phyloP scores from a whole-genome alignment of 2,113 vertebrate genomes.

The Zingel zingel region DNA sequence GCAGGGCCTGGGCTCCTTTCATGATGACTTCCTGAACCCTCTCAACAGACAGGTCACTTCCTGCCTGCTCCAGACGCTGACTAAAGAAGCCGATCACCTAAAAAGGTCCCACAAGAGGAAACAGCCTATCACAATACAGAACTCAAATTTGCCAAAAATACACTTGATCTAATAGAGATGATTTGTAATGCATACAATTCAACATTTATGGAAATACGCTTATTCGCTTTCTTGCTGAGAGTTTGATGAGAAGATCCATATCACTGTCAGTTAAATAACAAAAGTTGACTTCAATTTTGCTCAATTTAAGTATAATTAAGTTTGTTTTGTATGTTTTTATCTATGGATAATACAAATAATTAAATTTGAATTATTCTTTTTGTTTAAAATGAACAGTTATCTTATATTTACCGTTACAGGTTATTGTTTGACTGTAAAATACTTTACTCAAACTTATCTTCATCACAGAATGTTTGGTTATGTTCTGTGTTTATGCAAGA shows the following conservation, averaged over 20 bases:
- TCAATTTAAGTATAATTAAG: too few species aligned
- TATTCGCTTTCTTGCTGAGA: not conserved
- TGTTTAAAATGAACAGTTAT: too few species aligned
- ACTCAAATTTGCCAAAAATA: not conserved
- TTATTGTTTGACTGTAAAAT: too few species aligned
- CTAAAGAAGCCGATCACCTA: conserved; percentile 98
- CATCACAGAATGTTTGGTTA: too few species aligned
- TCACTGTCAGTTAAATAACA: too few species aligned
- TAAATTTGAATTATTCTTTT: too few species aligned
- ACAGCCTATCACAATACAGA: conserved; percentile 34
- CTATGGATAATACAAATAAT: too few species aligned
- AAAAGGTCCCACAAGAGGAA: conserved; percentile 36
- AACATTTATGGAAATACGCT: not conserved
- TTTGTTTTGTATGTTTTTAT: too few species aligned
- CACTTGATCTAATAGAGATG: not conserved
- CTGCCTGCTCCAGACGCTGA: conserved; percentile 93
- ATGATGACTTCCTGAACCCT: conserved; percentile 98
- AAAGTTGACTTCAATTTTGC: too few species aligned
- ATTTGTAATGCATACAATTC: not conserved
- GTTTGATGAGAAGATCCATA: not conserved
- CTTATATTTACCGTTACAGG: too few species aligned
- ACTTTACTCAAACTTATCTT: too few species aligned
- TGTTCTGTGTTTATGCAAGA: not conserved
- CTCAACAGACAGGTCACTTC: conserved; percentile 96
- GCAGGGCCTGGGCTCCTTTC: conserved; percentile 94